phyloP scores from a whole-genome alignment of 2,113 vertebrate genomes.

The Phylloscopus trochiloides region DNA sequence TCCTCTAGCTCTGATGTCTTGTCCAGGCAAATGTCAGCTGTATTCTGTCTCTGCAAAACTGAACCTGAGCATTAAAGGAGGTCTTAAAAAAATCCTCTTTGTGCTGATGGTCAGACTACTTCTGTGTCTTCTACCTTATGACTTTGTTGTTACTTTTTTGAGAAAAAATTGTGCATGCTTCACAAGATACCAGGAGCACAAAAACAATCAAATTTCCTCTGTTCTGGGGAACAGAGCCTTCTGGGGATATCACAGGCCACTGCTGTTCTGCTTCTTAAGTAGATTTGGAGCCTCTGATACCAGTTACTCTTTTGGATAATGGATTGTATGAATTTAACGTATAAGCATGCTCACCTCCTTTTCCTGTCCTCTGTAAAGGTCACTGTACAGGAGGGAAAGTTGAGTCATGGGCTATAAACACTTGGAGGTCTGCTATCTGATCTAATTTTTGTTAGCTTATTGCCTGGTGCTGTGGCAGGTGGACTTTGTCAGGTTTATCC shows the following conservation, averaged over 20 bases:
- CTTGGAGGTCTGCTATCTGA: constrained; percentile 10
- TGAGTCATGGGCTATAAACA: constrained; percentile 53
- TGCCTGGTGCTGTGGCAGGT: not conserved
- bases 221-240: not conserved
- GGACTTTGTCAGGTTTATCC: constrained; percentile 10
- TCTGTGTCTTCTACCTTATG: not conserved
- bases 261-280: not conserved
- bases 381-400: constrained; percentile 23
- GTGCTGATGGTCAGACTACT: not conserved
- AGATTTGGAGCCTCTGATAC: not conserved
- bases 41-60: not conserved
- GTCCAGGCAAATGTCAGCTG: not conserved
- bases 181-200: not conserved
- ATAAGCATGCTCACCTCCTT: not conserved
- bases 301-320: not conserved
- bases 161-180: not conserved
- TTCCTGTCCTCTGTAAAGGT: constrained; percentile 22
- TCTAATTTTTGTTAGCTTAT: constrained; percentile 37
- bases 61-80: not conserved
- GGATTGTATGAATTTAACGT: constrained; percentile 38
- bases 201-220: not conserved
- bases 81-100: not conserved
- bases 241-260: not conserved
- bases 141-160: not conserved
- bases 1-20: not conserved